These are phyloP conservation scores for Allygus modestus DNA, from an alignment of 2,888 invertebrate genomes.

Conservation along the genomic window DNA sequence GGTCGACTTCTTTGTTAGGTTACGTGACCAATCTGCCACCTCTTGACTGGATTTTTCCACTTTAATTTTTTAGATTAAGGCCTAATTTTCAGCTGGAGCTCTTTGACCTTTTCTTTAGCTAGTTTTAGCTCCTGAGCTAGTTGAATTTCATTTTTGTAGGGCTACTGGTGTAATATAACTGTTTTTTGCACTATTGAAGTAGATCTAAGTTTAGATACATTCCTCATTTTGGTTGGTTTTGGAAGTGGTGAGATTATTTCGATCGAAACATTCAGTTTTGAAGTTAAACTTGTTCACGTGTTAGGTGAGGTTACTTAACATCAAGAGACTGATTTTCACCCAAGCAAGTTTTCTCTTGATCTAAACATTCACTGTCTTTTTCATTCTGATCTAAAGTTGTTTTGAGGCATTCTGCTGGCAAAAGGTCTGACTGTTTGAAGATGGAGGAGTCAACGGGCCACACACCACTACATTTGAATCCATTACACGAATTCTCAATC, in stretches of 20 bases:
- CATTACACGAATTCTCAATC: conserved; percentile 64
- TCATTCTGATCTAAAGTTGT: no score
- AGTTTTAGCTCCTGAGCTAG: neutral
- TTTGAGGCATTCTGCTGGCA: conserved; percentile 44
- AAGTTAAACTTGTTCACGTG: neutral
- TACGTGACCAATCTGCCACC: no score
- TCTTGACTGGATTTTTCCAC: no score
- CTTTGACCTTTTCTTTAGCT: neutral
- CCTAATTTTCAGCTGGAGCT: no score
- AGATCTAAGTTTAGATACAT: no score
- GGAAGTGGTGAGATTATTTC: neutral
- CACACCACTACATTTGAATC: conserved; percentile 65
- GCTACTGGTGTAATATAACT: conserved; percentile 10
- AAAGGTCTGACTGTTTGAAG: conserved; percentile 12
- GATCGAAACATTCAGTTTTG: neutral
- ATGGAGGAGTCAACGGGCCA: conserved; percentile 63
- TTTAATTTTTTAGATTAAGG: no score
- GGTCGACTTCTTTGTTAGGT: no score
- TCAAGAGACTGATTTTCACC: no score
- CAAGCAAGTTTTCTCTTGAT: neutral
- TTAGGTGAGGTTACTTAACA: no score
- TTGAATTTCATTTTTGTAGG: conserved; percentile 39
- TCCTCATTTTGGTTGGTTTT: conserved; percentile 19
- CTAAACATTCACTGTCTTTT: neutral
- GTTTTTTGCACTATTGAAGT: neutral